Conservation (phyloP, 2,888 invertebrate species). For the Scaptomyza cyrtandrae region DNA sequence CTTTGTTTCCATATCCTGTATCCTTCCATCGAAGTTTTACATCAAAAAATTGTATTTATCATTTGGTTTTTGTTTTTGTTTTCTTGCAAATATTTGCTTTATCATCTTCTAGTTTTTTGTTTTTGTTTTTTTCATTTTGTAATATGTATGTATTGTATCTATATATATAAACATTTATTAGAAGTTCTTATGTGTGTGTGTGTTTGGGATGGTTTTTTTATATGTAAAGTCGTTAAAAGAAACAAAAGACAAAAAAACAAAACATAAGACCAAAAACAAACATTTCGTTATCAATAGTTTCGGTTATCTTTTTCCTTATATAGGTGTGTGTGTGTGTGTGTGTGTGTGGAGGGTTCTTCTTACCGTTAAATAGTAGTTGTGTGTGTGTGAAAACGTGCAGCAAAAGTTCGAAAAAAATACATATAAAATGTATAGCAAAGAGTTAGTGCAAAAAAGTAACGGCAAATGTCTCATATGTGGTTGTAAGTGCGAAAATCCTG, state of each 20-base stretch:
- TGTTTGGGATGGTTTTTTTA: constrained; percentile 31
- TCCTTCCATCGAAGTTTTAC: constrained; percentile 46
- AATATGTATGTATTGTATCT: constrained; percentile 55
- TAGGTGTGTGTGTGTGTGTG: constrained; percentile 12
- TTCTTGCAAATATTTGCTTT: constrained; percentile 68
- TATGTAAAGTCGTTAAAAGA: constrained; percentile 32
- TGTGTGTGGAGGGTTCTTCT: constrained; percentile 24
- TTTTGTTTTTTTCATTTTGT: constrained; percentile 8
- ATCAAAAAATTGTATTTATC: constrained; percentile 65
- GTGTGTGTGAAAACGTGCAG: constrained; percentile 66
- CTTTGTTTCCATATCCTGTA: constrained; percentile 32
- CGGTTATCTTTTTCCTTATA: constrained; percentile 13
- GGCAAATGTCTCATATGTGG: constrained; percentile 28
- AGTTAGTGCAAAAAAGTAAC: constrained; percentile 54
- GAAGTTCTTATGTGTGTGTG: constrained; percentile 50
- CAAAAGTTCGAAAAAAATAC: constrained; percentile 51
- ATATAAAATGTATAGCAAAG: constrained; percentile 40
- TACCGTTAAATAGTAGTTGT: constrained; percentile 68
- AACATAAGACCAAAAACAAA: constrained; percentile 27
- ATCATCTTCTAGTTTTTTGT: constrained; percentile 21
- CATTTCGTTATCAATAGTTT: constrained; percentile 12
- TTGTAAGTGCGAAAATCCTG: constrained; percentile 38
- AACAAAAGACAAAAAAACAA: constrained; percentile 5
- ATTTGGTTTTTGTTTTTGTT: constrained; percentile 10
- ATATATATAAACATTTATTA: constrained; percentile 74